Base-by-base conservation (phyloP, 1,140 invertebrate genomes). In the Lepidurus couesii region DNA sequence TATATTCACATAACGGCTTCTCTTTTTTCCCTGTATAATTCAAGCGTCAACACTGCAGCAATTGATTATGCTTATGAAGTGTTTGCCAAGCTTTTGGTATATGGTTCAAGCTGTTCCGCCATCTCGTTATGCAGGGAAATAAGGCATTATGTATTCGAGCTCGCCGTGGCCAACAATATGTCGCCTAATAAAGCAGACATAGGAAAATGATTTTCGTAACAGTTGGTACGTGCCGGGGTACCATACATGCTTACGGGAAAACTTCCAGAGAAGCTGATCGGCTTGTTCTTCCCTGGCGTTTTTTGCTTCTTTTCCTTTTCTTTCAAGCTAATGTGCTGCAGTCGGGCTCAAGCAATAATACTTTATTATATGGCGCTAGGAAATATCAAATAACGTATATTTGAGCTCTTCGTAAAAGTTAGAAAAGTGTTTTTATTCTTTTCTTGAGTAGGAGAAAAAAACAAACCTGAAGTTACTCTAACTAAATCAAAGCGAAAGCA, bases 11-110 rank as follows among this genome's bases (percentile, higher is more conserved):
- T 81, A 81, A 80, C 81, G 80, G 75, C 84, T 83, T 79, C 83
- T 80, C 85, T 85, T 74, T 83, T 83, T 81, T 82, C 82, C 74
- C 83, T 81, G 44, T 86, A 85, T 86, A 88, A 87, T 82, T 80
- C 82, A 77, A 80, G 78, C 45, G 47, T 78, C 75, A 76, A 44
- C 75, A 79, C 43, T 76, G 24, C 42, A 75, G 74, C 74, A 77
- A 80, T 74, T 75, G 75, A 75, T 74, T 45, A 78, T 47, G 80
- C 53, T 76, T 77, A 73, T 77, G 53, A 77, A 34, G 74, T 79
- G 84, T 84, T 83, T 85, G 84, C 86, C 87, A 85, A 65, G 53
- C 53, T 65, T 65, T 65, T 16, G 53, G 53, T 65, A 65, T 65
- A 65, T 65, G 53, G 53, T 65, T 65, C 53, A 65, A 65, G 53